Evolutionary conservation across 2,888 invertebrate species (phyloP).

Genomic region (Hydroisotoma schaefferi): DNA sequence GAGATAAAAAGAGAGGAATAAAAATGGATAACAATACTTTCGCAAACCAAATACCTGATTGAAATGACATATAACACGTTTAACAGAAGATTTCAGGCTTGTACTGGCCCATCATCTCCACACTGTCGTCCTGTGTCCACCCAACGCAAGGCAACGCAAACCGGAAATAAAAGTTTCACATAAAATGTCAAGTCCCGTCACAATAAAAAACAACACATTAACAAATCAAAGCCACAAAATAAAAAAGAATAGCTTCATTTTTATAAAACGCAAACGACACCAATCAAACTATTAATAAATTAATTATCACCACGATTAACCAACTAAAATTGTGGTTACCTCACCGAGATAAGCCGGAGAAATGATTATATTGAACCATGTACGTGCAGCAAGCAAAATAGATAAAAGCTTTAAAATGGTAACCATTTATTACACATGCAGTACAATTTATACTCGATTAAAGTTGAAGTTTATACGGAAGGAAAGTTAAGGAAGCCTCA

Average conservation of each 20-base stretch:
- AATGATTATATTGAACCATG: not conserved
- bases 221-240: slow-evolving; percentile 10
- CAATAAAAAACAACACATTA: not conserved
- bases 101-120: slow-evolving; percentile 47
- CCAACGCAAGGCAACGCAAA: slow-evolving; percentile 23
- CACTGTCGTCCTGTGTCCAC: slow-evolving; percentile 36
- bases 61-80: slow-evolving; percentile 21
- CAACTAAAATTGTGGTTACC: too few relatives aligned
- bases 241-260: slow-evolving; percentile 8
- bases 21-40: not conserved
- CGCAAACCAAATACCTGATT: slow-evolving; percentile 13
- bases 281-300: not conserved
- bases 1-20: too few relatives aligned
- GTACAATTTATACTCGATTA: too few relatives aligned
- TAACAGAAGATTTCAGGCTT: slow-evolving; percentile 47
- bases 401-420: too few relatives aligned
- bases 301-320: not conserved
- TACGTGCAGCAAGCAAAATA: not conserved
- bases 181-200: slow-evolving; percentile 23
- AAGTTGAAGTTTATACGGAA: too few relatives aligned
- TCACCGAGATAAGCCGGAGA: not conserved
- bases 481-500: too few relatives aligned
- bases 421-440: too few relatives aligned
- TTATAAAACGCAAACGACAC: not conserved
- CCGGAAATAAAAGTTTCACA: slow-evolving; percentile 34